Evolutionary conservation across 1,140 invertebrate species (phyloP), one percentile per base, ranked within the genome.

Genomic region (Cherax destructor): DNA sequence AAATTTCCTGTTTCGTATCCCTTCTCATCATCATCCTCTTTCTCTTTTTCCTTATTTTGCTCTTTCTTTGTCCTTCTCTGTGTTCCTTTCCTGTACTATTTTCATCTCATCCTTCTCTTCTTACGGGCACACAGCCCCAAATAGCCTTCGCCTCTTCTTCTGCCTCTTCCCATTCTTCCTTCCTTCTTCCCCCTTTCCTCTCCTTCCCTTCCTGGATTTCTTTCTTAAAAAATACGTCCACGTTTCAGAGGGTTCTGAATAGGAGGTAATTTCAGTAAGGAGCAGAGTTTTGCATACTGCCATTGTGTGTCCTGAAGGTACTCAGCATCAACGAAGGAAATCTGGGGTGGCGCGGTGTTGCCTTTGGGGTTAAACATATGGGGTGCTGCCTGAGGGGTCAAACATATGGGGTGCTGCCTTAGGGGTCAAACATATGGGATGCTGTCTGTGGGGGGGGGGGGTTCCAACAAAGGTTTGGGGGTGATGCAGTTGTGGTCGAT

Each of bases 211-310:
- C 7, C 69, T n/a, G 0, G 6, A n/a, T 24, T 6, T 3, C 69
- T n/a, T 30, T 74, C 24, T 21, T 74, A 7, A 74, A 74, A 21
- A 30, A 7, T n/a, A 74, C 69, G 24, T 74, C 69, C 18, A 24
- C 4, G n/a, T 74, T 30, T 74, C 6, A 74, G n/a, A 30, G 69
- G 69, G 69, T 10, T 18, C n/a, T 74, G 69, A 74, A 74, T 74
- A 21, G 69, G 69, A 30, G 69, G 69, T 74, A 74, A 74, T 74
- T 74, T 74, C 69, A 74, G 69, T 74, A 74, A 69, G n/a, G 69
- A 30, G 69, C 69, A 9, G 69, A 30, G 18, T n/a, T 74, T 74
- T 74, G 69, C 69, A 74, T 74, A 74, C 69, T 24, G 6, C 69
- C 69, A 74, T 74, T 74, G 69, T 74, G 69, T 7, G 5, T 0